phyloP scores from a whole-genome alignment of 2,888 invertebrate genomes.

The Eupithecia pulchellata region DNA sequence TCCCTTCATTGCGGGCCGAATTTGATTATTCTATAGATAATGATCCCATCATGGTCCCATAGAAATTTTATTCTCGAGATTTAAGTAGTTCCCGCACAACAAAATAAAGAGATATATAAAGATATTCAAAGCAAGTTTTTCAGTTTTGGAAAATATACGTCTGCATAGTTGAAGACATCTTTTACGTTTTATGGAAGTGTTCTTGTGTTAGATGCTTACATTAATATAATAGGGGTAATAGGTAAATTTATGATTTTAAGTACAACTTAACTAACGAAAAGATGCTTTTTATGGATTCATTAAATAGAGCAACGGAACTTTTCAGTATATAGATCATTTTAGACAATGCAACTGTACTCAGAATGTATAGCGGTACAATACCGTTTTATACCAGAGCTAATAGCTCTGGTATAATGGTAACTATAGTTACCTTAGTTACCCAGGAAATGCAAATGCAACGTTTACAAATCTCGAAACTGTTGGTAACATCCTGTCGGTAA shows the following conservation, averaged over 20 bases:
- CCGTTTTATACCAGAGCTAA: not conserved
- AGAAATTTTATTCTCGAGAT: not conserved
- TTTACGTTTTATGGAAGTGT: too few species aligned
- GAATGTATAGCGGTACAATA: not conserved
- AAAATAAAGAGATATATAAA: not conserved
- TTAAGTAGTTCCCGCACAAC: not conserved
- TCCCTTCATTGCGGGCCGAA: not conserved
- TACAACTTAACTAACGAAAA: not conserved
- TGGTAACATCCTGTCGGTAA: conserved; percentile 4
- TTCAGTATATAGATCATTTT: too few species aligned
- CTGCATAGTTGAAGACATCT: too few species aligned
- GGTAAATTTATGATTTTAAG: not conserved
- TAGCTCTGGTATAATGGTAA: too few species aligned
- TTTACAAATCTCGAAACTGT: not conserved
- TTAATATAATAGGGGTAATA: too few species aligned
- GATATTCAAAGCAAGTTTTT: not conserved
- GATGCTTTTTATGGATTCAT: not conserved
- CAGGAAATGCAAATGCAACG: conserved; percentile 5
- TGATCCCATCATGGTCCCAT: not conserved
- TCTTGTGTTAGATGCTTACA: too few species aligned
- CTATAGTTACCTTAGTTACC: too few species aligned
- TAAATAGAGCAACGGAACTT: not conserved
- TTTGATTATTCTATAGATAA: not conserved
- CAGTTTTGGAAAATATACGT: not conserved
- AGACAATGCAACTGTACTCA: not conserved